A percentile compares a stretch with the other conserved stretches of the same genome.
Evolutionary conservation across 2,888 invertebrate genomes (phyloP).

Genomic region (Sacculina carcini): DNA sequence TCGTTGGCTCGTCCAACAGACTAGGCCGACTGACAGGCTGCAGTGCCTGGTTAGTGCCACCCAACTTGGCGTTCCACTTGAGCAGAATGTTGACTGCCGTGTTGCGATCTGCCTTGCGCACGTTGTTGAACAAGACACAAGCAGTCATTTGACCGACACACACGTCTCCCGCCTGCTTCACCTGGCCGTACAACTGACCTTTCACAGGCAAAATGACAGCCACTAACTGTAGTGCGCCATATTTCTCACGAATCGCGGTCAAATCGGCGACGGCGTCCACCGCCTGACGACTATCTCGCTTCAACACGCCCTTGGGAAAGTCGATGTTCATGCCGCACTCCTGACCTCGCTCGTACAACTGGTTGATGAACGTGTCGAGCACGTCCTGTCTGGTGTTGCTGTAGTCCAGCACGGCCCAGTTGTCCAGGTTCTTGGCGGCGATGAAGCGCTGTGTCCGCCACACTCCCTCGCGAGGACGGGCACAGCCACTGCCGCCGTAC

Average conservation of each 20-base stretch:
- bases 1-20: conserved; percentile 26
- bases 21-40: conserved; percentile 5
- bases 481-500: conserved; percentile 19
- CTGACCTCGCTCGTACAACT: conserved; percentile 6
- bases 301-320: conserved; percentile 13
- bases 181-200: conserved; percentile 18
- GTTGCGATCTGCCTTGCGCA: conserved; percentile 20
- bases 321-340: conserved; percentile 12
- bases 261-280: conserved; percentile 45
- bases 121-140: conserved; percentile 19
- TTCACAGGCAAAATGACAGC: conserved; percentile 20
- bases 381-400: background rate
- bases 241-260: conserved; percentile 24
- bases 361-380: conserved; percentile 8
- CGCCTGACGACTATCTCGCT: conserved; percentile 27
- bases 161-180: conserved; percentile 23
- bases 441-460: conserved; percentile 17
- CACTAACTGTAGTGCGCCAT: conserved; percentile 21
- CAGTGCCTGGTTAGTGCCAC: conserved; percentile 44
- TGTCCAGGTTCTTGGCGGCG: conserved; percentile 14
- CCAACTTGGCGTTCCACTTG: conserved; percentile 43
- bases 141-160: conserved; percentile 19
- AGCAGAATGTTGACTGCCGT: conserved; percentile 43
- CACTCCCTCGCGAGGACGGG: conserved; percentile 14
- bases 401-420: conserved; percentile 26